Evolutionary conservation across 2,888 invertebrate species (phyloP).

Genomic region (Synergus umbraculus): DNA sequence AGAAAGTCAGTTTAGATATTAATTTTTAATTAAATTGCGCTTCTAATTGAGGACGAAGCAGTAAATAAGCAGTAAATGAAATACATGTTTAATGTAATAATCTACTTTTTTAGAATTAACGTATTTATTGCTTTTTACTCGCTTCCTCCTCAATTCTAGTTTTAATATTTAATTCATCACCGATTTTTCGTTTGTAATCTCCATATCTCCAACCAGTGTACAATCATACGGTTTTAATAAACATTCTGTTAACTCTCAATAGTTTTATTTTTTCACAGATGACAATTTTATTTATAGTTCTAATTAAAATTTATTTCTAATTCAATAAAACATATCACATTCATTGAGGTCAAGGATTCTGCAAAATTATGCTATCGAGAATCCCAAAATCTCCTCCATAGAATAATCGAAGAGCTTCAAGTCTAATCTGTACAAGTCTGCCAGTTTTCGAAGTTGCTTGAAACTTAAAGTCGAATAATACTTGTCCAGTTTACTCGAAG

Average conservation of each 20-base stretch:
- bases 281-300: background rate
- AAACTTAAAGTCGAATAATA: constrained; percentile 87
- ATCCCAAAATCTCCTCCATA: constrained; percentile 86
- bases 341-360: background rate
- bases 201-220: background rate
- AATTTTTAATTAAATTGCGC: background rate
- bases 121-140: background rate
- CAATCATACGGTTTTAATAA: background rate
- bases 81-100: too few relatives aligned
- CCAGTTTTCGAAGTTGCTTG: constrained; percentile 84
- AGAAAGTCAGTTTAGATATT: background rate
- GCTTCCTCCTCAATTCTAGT: background rate
- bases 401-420: constrained; percentile 90
- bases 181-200: background rate
- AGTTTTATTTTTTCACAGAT: background rate
- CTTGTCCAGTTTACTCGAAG: constrained; percentile 83
- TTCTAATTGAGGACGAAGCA: background rate
- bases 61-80: background rate
- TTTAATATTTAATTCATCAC: background rate
- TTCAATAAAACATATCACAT: background rate
- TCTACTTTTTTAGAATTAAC: background rate
- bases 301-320: background rate
- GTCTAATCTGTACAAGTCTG: constrained; percentile 87
- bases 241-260: background rate
- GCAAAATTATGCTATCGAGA: constrained; percentile 23